Evolutionary conservation across 2,888 invertebrate genomes (phyloP).

Genomic region (Trachelus iudaicus): DNA sequence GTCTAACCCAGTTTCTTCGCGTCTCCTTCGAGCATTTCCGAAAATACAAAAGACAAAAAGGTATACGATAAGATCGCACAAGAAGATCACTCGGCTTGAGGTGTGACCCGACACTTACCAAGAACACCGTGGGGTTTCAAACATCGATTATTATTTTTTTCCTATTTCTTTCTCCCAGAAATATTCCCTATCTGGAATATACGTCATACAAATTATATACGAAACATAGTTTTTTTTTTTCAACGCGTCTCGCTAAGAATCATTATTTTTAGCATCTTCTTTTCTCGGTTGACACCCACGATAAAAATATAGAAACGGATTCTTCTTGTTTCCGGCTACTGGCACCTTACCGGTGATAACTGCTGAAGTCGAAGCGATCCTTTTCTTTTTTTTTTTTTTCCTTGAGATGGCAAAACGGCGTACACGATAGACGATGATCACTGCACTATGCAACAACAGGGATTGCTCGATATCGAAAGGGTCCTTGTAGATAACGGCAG

Average conservation of each 20-base stretch:
- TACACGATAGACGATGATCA: constrained; percentile 27
- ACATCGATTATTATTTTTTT: background rate
- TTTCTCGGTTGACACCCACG: background rate
- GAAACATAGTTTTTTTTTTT: background rate
- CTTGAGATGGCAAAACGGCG: background rate
- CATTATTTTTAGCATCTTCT: background rate
- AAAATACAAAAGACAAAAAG: background rate
- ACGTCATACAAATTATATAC: background rate
- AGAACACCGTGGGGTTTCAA: background rate
- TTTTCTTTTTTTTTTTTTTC: background rate
- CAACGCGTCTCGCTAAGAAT: background rate
- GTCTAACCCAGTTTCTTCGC: background rate
- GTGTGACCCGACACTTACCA: constrained; percentile 12
- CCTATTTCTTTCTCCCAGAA: constrained; percentile 7
- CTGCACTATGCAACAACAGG: constrained; percentile 63
- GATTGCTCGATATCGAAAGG: constrained; percentile 47
- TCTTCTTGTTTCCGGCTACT: background rate
- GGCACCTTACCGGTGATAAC: background rate
- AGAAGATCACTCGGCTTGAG: constrained; percentile 13
- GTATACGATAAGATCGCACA: background rate
- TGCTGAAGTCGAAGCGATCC: background rate
- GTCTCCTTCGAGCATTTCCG: background rate
- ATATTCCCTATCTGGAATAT: constrained; percentile 18
- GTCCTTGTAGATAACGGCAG: constrained; percentile 43
- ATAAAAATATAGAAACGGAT: background rate